Evolutionary conservation across 2,113 vertebrate genomes (phyloP), one percentile per base, ranked within the genome.

Genomic region (Colistium nudipinnis): DNA sequence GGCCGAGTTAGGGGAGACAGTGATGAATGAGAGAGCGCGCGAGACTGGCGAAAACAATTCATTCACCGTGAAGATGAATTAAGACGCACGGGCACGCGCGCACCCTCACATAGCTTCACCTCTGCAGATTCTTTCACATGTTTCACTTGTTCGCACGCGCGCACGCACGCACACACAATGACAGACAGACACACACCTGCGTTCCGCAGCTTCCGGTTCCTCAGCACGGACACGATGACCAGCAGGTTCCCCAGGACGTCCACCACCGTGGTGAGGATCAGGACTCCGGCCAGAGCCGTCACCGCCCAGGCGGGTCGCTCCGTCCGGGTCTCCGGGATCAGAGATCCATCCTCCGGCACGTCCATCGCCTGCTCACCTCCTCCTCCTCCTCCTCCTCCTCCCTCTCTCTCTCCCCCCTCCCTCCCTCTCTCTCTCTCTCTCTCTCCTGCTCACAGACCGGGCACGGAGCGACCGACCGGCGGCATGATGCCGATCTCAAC

Each of bases 211-310:
- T 83, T 83, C 1, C 61, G 56, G 44, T 82, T 82, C 33, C 70
- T 64, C 0, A 74, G 30, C 49, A 82, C 80, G 1, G 80, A 74
- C 49, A 70, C 31, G 10, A 82, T 74, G 25, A 82, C 80, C 61
- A 82, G 75, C 55, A 82, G 75, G 70, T 82, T 82, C 17, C 80
- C 80, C 51, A 82, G 38, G 5, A 82, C 75, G 17, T 82, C 80
- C 36, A 82, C 80, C 30, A 82, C 80, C 0, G 80, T 82, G 25
- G 75, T 82, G 75, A 82, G 70, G 70, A 82, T 82, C 39, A 82
- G 70, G 19, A 82, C 70, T 24, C 54, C 70, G 30, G 80, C 80
- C 65, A 82, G 80, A 55, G 65, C 52, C n/a, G 70, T 70, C n/a
- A 74, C 4, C 17, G 55, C 75, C 80, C 80, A 82, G 1, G 75